phyloP scores from a whole-genome alignment of 2,113 vertebrate species.

The Rattus rattus region DNA sequence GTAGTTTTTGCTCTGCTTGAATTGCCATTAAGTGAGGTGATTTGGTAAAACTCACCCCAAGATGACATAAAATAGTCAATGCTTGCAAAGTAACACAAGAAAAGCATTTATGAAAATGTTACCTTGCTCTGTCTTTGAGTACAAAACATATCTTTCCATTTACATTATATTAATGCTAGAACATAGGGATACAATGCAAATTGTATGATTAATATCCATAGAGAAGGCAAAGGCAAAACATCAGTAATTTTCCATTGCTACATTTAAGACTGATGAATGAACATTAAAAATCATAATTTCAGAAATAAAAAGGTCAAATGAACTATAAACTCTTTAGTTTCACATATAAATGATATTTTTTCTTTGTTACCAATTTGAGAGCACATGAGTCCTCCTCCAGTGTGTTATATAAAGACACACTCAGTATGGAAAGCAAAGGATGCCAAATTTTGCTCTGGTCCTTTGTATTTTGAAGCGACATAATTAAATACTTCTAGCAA shows the following conservation, averaged over 20 bases:
- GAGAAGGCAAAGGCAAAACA: rapidly evolving
- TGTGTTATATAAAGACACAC: slow-evolving; percentile 73
- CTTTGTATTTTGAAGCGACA: slow-evolving; percentile 57
- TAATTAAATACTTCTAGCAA: slow-evolving; percentile 54
- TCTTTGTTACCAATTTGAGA: slow-evolving; percentile 29
- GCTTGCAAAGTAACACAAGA: not conserved
- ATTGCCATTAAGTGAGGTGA: not conserved
- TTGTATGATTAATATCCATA: slow-evolving; percentile 3
- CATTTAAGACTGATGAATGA: not conserved
- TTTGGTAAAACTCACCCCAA: not conserved
- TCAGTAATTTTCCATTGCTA: not conserved
- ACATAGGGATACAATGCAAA: not conserved
- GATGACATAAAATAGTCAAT: not conserved
- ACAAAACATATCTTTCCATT: not conserved
- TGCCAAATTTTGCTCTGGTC: slow-evolving; percentile 63
- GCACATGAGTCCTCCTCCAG: slow-evolving; percentile 48
- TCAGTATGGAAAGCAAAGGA: slow-evolving; percentile 74
- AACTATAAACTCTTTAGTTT: not conserved
- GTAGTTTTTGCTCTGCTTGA: not conserved
- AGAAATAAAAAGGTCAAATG: slow-evolving; percentile 59
- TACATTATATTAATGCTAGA: not conserved
- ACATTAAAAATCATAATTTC: not conserved
- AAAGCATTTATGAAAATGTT: not conserved
- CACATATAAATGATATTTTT: slow-evolving; percentile 61
- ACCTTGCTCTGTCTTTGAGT: not conserved